Evolutionary conservation across 2,113 vertebrate species (phyloP), one percentile per base, ranked within the genome.

Genomic region (Coryphaenoides rupestris): DNA sequence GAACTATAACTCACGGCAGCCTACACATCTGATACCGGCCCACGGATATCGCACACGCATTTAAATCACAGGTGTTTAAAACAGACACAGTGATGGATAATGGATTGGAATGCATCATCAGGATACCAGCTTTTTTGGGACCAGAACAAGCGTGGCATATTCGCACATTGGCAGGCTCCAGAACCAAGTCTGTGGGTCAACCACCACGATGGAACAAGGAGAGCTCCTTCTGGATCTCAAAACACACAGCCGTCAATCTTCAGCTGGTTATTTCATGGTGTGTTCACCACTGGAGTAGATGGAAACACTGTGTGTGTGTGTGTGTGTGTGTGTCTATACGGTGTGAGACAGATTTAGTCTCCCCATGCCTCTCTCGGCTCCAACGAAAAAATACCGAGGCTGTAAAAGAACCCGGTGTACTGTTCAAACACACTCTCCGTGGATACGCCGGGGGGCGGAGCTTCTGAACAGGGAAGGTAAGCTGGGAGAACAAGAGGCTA

Each of bases 381-480:
- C 70, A 19, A 56, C 73, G 46, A 28, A 63, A 75, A 74, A 68
- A 67, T 69, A 14, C 22, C 63, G 6, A 45, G 24, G 63, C 73
- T 62, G 62, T 60, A 79, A 24, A 81, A 84, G 23, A 22, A 58
- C 5, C 22, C 73, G 60, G 65, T n/a, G n/a, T n/a, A 13, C 62
- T 60, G 68, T 83, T 84, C 74, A 87, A 84, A 84, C 58, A 68
- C 47, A 75, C 66, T 72, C 72, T 60, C 71, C 60, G 70, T 76
- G 81, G 79, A 82, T 80, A 79, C 68, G 61, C 85, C 84, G 78
- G 62, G 57, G 55, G 61, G 53, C 69, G 68, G 62, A 6, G 16
- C 21, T 72, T 90, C 86, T 89, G 81, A 90, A 90, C 86, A 85
- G 80, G 66, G 77, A 86, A 79, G 82, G 77, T 82, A 64, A 78